Base-by-base conservation (phyloP, 2,113 vertebrate genomes). In the Vimba vimba region DNA sequence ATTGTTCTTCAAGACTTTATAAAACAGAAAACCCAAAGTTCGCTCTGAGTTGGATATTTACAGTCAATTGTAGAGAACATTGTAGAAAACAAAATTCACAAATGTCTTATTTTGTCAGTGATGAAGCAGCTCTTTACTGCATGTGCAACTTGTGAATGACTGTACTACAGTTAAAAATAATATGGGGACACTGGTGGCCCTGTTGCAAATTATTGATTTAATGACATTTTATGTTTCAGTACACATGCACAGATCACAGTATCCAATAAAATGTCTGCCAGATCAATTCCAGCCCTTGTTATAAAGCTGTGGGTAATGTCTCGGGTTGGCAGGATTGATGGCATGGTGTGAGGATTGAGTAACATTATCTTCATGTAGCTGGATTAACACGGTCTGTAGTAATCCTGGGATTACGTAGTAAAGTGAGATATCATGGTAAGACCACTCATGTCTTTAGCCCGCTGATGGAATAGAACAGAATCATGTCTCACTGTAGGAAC, bases 381-480 rank as follows among this genome's bases (percentile, higher is more conserved):
- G 74, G 79, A 86, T 86, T 73, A 74, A 82, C 69, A 66, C 85
- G 2, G 23, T 23, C 25, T 17, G 45, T 84, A 13, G 66, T 83
- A 68, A 78, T 76, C 76, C 23, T 33, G 78, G 69, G 81, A 86
- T 86, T 84, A 86, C 15, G 9, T 66, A 47, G 77, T 77, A 50
- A 82, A 73, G 74, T 82, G 69, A 85, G 50, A 80, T 77, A 85
- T 86, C 79, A 84, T 55, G 12, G 57, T 84, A 47, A 80, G 23
- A 84, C 33, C 39, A 64, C 73, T 82, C 17, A 12, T 57, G 87
- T 88, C 77, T 73, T 77, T 73, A 76, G 43, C 59, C 74, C 45
- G 50, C 52, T 86, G 73, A 86, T 83, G 74, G 11, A 62, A 39
- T 66, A 1, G 23, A 64, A 86, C 57, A 60, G 23, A 55, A 64